Evolutionary conservation across 2,797 vertebrate species (phyloP).

Genomic region (Ciconia nigra): DNA sequence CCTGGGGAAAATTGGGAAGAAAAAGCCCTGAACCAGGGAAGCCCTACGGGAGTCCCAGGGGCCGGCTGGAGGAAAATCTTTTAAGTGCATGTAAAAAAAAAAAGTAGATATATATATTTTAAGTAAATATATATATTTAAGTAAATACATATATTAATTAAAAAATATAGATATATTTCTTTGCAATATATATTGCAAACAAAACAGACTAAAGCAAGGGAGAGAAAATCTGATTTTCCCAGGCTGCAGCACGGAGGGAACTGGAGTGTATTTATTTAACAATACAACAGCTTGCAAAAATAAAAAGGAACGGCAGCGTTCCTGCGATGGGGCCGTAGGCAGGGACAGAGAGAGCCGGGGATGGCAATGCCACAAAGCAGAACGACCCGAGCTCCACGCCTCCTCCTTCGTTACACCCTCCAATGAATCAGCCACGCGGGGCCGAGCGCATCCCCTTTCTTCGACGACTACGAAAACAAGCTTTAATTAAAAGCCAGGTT

Average conservation of each 20-base stretch:
- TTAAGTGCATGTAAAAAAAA: neutral
- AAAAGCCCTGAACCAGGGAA: neutral
- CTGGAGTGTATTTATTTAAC: neutral
- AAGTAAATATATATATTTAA: too few species aligned
- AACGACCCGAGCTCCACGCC: neutral
- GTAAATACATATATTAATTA: too few species aligned
- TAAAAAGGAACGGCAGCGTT: accelerated
- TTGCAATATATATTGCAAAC: neutral
- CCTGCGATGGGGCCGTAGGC: accelerated
- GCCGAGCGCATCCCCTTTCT: neutral
- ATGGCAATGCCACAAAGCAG: neutral
- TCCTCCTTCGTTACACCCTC: neutral
- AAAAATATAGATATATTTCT: neutral
- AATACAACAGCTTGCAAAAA: neutral
- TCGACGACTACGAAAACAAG: neutral
- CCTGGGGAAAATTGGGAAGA: neutral
- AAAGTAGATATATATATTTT: too few species aligned
- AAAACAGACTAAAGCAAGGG: neutral
- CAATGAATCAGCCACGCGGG: neutral
- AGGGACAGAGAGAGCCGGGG: neutral
- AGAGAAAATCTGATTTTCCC: neutral
- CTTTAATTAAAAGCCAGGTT: constrained; percentile 5
- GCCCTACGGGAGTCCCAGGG: neutral
- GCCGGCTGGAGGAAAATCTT: neutral
- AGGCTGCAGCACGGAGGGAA: neutral